Evolutionary conservation across 2,888 invertebrate species (phyloP), one percentile per base, ranked within the genome.

Genomic region (Idaea biselata): DNA sequence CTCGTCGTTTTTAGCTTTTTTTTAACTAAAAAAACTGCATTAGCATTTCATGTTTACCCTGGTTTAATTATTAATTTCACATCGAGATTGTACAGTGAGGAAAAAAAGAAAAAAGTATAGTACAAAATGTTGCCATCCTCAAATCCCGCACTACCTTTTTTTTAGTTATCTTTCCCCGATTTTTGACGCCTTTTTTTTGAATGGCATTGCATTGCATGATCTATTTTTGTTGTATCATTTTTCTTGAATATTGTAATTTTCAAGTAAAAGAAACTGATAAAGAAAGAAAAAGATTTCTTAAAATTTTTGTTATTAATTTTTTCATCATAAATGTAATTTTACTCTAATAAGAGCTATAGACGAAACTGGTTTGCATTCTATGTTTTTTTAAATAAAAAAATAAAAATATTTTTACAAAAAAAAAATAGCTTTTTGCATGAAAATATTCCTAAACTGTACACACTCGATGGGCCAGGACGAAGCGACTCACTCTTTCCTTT

Each of bases 21-120:
- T 58, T 32, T 16, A 57, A 60, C 16, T n/a, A 55, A 58, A 25
- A 32, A 55, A 44, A n/a, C 59, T 63, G 44, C 62, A 59, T 60
- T 60, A 78, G 88, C 88, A 88, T 89, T 88, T 89, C 88, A 83
- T 81, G 60, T 65, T 72, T 58, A 73, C 76, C 85, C 83, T 82
- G 82, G 83, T 82, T 44, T 25, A 25, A 25, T 25, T 59, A 58
- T 64, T 59, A 63, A 64, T 44, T 44, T 14, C 68, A 77, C 83
- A 88, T 91, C 91, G 91, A 92, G 91, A 85, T 73, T 91, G 92
- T 92, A 92, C 92, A 92, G 92, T 90, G 84, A 82, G 83, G 84
- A 79, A 78, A 77, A 73, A 71, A 77, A 78, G 77, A 78, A 75
- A 70, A 74, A 76, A 77, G 56, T 6, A 76, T 80, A 80, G 78